Percentiles rank a stretch among this genome's conserved stretches.
Conservation (phyloP, 1,140 invertebrate genomes). For the Polypedilum vanderplanki region DNA sequence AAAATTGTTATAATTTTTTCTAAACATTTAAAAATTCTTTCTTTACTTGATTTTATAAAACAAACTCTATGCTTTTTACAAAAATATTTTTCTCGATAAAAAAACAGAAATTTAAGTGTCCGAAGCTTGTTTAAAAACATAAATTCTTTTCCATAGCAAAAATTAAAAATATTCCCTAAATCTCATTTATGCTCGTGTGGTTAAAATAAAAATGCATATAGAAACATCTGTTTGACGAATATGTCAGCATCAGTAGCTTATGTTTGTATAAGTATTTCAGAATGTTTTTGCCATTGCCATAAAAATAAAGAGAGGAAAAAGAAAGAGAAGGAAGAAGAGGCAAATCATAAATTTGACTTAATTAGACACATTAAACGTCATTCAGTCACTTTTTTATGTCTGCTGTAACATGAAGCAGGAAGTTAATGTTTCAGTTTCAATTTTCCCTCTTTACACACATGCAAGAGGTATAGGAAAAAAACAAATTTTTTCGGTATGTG, state of each 20-base stretch:
- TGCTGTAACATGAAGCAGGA: not conserved
- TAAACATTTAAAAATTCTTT: too few relatives aligned
- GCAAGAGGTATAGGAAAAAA: too few relatives aligned
- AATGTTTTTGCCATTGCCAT: not conserved
- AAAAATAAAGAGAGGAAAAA: not conserved
- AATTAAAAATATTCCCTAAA: too few relatives aligned
- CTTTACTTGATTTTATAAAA: too few relatives aligned
- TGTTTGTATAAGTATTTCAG: not conserved
- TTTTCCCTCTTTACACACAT: not conserved
- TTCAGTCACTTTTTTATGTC: not conserved
- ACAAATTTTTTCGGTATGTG: not conserved
- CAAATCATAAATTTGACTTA: slow-evolving; percentile 14
- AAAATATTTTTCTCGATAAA: too few relatives aligned
- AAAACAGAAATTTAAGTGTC: too few relatives aligned
- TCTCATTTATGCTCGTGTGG: too few relatives aligned
- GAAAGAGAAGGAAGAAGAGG: not conserved
- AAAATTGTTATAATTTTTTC: too few relatives aligned
- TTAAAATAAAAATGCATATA: not conserved
- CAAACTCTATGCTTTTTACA: too few relatives aligned
- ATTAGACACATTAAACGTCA: slow-evolving; percentile 13
- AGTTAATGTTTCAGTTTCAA: slow-evolving; percentile 5
- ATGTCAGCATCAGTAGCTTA: not conserved
- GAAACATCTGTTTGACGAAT: slow-evolving; percentile 18
- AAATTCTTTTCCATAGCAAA: too few relatives aligned
- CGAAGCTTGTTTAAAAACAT: too few relatives aligned